A percentile compares a stretch with the other conserved stretches of the same genome.
Evolutionary conservation across 1,140 invertebrate species (phyloP).

Genomic region (Pygmarrhopalites habei): DNA sequence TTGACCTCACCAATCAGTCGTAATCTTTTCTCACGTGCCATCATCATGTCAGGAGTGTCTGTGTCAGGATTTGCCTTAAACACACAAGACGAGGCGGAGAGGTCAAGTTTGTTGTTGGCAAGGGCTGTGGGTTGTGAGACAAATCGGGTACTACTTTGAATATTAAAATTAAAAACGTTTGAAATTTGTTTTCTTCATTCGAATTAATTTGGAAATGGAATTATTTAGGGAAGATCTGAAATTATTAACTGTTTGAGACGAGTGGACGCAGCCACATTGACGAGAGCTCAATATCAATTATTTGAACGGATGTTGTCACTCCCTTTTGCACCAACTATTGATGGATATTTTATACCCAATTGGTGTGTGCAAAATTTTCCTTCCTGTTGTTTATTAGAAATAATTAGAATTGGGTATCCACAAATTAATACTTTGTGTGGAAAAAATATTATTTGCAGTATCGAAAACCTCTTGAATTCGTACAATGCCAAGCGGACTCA

Average conservation of each 20-base stretch:
- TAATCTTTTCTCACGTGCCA: conserved; percentile 43
- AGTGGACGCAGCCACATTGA: conserved; percentile 74
- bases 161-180: no score
- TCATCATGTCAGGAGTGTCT: conserved; percentile 18
- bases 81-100: background rate
- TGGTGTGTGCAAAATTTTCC: no score
- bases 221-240: conserved; percentile 7
- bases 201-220: background rate
- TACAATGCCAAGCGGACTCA: conserved; percentile 66
- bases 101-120: conserved; percentile 3
- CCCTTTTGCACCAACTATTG: conserved; percentile 75
- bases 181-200: no score
- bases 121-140: conserved; percentile 20
- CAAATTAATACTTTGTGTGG: no score
- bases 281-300: conserved; percentile 74
- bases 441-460: no score
- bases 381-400: no score
- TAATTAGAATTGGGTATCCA: no score
- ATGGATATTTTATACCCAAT: conserved; percentile 72
- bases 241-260: conserved; percentile 77
- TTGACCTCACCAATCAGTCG: conserved; percentile 59
- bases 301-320: conserved; percentile 79
- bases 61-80: background rate
- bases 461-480: conserved; percentile 64
- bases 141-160: no score